These are phyloP conservation scores for Climacteris rufus DNA, from an alignment of 2,113 vertebrate genomes.

Conservation along the genomic window DNA sequence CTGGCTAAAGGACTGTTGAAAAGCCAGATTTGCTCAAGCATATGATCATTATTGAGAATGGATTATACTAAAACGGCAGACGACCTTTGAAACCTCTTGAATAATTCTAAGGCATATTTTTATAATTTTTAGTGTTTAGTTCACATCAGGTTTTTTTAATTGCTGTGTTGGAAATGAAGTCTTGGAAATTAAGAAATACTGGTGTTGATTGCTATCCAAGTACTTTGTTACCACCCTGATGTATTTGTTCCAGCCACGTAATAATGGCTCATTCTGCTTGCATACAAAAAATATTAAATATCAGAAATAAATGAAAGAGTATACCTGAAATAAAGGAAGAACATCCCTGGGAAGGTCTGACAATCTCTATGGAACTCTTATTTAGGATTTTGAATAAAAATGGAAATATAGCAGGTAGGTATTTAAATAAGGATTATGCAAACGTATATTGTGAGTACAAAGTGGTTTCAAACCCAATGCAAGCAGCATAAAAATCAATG, in stretches of 20 bases:
- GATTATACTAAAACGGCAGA: not conserved
- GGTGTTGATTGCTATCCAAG: not conserved
- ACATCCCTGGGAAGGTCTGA: not conserved
- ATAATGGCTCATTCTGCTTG: not conserved
- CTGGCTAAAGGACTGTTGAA: not conserved
- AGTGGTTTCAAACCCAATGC: not conserved
- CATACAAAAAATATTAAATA: not conserved
- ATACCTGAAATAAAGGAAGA: not conserved
- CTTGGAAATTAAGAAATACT: not conserved
- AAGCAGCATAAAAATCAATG: not conserved
- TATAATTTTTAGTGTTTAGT: not conserved
- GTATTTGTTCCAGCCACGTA: not conserved
- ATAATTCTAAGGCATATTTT: not conserved
- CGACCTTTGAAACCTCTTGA: not conserved
- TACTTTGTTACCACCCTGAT: not conserved
- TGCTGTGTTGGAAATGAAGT: not conserved
- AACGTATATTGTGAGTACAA: rapidly evolving
- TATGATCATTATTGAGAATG: not conserved
- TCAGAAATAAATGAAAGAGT: not conserved
- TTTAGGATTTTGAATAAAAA: not conserved
- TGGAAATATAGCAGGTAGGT: not conserved
- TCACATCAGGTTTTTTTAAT: not conserved
- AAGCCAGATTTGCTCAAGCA: not conserved
- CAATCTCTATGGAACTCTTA: not conserved
- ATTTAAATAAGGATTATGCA: not conserved